phyloP scores from a whole-genome alignment of 2,888 invertebrate genomes.

The Caenorhabditis sulstoni region DNA sequence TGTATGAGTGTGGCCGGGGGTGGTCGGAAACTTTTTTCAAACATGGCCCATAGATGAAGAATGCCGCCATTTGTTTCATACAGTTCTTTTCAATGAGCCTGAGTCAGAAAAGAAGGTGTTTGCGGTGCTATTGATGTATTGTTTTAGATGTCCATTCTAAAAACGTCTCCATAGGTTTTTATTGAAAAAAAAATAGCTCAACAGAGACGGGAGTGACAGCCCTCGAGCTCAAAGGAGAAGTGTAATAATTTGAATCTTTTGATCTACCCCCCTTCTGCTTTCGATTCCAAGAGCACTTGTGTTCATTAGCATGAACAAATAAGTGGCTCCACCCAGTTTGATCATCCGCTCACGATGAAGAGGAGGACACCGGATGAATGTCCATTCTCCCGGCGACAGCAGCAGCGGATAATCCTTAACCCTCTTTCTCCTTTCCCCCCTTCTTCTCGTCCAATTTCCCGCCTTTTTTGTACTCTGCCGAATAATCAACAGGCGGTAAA shows the following conservation, averaged over 20 bases:
- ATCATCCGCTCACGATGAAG: constrained; percentile 1
- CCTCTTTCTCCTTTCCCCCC: neutral
- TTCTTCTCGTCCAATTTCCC: constrained; percentile 15
- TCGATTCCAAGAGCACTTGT: constrained; percentile 28
- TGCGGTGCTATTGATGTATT: neutral
- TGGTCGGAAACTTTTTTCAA: neutral
- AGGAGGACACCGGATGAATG: constrained; percentile 9
- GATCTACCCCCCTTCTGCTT: neutral
- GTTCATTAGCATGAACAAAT: constrained; percentile 59
- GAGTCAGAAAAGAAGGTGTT: constrained; percentile 16
- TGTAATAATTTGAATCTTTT: neutral
- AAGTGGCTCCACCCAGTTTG: constrained; percentile 18
- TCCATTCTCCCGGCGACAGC: constrained; percentile 17
- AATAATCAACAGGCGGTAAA: constrained; percentile 58
- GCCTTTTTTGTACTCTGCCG: constrained; percentile 18
- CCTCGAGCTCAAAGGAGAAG: neutral
- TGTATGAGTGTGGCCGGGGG: constrained; percentile 14
- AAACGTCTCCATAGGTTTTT: too few relatives aligned
- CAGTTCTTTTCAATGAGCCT: neutral
- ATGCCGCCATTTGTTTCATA: constrained; percentile 40
- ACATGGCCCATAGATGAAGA: constrained; percentile 16
- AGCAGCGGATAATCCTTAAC: constrained; percentile 27
- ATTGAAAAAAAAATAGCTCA: too few relatives aligned
- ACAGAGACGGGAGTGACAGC: too few relatives aligned
- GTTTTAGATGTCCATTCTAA: too few relatives aligned